phyloP scores from a whole-genome alignment of 1,140 invertebrate genomes.

The Kradibia gibbosae region DNA sequence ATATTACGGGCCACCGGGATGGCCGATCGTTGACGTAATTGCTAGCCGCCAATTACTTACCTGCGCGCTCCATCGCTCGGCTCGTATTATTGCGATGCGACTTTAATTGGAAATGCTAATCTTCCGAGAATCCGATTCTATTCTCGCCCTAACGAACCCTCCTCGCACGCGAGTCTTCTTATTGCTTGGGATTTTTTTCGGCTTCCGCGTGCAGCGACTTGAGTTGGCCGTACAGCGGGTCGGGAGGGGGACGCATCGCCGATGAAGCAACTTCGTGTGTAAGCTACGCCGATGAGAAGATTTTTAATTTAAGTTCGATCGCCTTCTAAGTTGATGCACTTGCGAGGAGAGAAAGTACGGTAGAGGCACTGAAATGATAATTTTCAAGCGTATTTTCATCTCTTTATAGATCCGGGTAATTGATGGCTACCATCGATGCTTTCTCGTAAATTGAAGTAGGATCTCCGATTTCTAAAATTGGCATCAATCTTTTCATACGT shows the following conservation, averaged over 20 bases:
- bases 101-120: constrained; percentile 46
- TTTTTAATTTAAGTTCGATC: not conserved
- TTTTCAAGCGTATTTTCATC: not conserved
- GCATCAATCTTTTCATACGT: not conserved
- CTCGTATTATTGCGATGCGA: constrained; percentile 27
- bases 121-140: not conserved
- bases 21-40: constrained; percentile 28
- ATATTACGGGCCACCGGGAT: constrained; percentile 31
- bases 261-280: not conserved
- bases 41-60: constrained; percentile 15
- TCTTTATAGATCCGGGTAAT: not conserved
- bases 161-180: not conserved
- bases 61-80: not conserved
- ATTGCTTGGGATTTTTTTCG: not conserved
- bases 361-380: not conserved
- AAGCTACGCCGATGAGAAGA: not conserved
- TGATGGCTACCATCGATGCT: not conserved
- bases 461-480: not conserved
- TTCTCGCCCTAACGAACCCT: not conserved
- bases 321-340: not conserved
- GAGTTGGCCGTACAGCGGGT: no score
- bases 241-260: not conserved
- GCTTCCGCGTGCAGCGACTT: not conserved
- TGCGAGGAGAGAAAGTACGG: not conserved
- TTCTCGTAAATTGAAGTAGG: not conserved